Evolutionary conservation across 2,888 invertebrate species (phyloP).

Genomic region (Caenorhabditis sp.): DNA sequence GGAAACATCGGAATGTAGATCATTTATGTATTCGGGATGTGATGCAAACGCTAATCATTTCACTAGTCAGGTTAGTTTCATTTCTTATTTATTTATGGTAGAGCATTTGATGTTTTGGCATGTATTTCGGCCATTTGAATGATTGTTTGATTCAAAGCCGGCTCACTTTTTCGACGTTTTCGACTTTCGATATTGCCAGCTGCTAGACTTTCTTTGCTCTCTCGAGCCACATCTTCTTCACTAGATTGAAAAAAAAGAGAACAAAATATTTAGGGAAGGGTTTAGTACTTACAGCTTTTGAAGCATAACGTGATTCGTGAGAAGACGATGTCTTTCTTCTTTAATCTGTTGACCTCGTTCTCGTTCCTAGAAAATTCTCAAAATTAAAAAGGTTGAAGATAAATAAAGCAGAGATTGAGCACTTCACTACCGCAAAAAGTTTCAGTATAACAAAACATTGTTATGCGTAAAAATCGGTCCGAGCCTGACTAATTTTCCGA

Average conservation of each 20-base stretch:
- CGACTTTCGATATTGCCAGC: slow-evolving; percentile 9
- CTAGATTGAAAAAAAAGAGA: too few relatives aligned
- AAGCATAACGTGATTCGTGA: slow-evolving; percentile 27
- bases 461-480: too few relatives aligned
- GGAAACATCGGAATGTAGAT: slow-evolving; percentile 77
- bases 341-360: slow-evolving; percentile 8
- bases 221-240: slow-evolving; percentile 28
- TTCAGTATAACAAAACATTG: too few relatives aligned
- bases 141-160: slow-evolving; percentile 6
- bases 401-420: neutral
- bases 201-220: slow-evolving; percentile 11
- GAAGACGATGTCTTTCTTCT: slow-evolving; percentile 22
- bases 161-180: slow-evolving; percentile 30
- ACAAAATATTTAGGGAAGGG: too few relatives aligned
- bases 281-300: slow-evolving; percentile 37
- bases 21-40: slow-evolving; percentile 87
- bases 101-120: slow-evolving; percentile 1
- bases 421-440: too few relatives aligned
- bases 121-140: neutral
- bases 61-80: slow-evolving; percentile 74
- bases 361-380: slow-evolving; percentile 3
- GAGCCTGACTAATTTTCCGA: neutral
- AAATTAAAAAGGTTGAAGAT: neutral
- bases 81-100: slow-evolving; percentile 62
- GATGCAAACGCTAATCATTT: slow-evolving; percentile 88